Conservation (phyloP, 1,140 invertebrate genomes). For the Lineus longissimus region DNA sequence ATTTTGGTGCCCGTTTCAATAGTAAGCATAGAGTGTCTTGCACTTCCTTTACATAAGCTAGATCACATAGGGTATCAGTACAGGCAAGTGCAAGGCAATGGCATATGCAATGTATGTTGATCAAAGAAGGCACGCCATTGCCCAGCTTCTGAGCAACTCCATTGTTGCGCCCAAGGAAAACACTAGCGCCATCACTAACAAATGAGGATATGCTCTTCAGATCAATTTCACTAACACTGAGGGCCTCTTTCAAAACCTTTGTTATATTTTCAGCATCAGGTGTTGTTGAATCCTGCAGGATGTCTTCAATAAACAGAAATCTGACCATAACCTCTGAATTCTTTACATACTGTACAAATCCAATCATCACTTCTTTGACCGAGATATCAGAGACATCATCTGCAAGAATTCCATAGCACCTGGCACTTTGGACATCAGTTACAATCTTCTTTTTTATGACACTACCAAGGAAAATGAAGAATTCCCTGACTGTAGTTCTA, state of each 20-base stretch:
- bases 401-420: not conserved
- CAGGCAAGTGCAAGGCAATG: not conserved
- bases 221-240: not conserved
- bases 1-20: too few species aligned
- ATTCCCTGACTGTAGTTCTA: not conserved
- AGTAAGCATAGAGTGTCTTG: not conserved
- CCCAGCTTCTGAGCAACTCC: not conserved
- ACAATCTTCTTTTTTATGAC: not conserved
- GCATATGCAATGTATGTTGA: not conserved
- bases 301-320: constrained; percentile 3
- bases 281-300: not conserved
- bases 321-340: not conserved
- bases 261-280: not conserved
- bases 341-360: not conserved
- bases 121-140: not conserved
- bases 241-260: not conserved
- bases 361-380: not conserved
- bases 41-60: not conserved
- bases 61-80: not conserved
- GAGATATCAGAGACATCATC: not conserved
- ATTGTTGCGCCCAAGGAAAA: not conserved
- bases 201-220: not conserved
- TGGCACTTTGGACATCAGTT: not conserved
- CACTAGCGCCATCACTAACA: not conserved
- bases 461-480: not conserved